Evolutionary conservation across 2,888 invertebrate species (phyloP).

Genomic region (Tortrix viridana): DNA sequence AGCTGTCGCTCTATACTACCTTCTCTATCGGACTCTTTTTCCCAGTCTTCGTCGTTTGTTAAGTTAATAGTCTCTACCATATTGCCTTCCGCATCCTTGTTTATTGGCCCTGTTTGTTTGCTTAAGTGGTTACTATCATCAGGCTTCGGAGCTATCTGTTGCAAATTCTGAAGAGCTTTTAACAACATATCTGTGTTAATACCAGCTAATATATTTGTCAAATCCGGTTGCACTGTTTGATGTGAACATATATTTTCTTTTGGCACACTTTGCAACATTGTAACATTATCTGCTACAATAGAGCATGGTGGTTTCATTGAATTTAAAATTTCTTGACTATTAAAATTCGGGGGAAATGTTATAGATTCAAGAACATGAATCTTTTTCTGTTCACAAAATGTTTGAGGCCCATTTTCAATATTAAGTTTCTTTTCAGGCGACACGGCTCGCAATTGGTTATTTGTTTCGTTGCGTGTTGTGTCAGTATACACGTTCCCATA

Average conservation of each 20-base stretch:
- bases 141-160: conserved; percentile 61
- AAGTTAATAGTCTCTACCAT: conserved; percentile 70
- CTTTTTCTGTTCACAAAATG: conserved; percentile 60
- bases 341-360: conserved; percentile 53
- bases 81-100: conserved; percentile 37
- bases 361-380: conserved; percentile 70
- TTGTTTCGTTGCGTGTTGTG: conserved; percentile 48
- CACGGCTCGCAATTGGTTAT: background rate
- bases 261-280: conserved; percentile 27
- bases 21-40: conserved; percentile 69
- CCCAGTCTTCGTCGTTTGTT: conserved; percentile 78
- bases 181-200: conserved; percentile 74
- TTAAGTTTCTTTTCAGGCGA: conserved; percentile 34
- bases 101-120: conserved; percentile 41
- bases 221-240: conserved; percentile 48
- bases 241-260: conserved; percentile 30
- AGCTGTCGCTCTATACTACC: conserved; percentile 72
- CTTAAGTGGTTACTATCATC: conserved; percentile 41
- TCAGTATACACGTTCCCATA: background rate
- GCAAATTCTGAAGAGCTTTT: conserved; percentile 75
- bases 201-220: conserved; percentile 65
- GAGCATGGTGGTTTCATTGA: conserved; percentile 2
- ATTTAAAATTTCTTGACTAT: conserved; percentile 17
- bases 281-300: conserved; percentile 1
- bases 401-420: conserved; percentile 46